Evolutionary conservation across 92 coral and sea anemone genomes (phyloP), one percentile per base, ranked within the genome.

Genomic region (Zoanthus sociatus): DNA sequence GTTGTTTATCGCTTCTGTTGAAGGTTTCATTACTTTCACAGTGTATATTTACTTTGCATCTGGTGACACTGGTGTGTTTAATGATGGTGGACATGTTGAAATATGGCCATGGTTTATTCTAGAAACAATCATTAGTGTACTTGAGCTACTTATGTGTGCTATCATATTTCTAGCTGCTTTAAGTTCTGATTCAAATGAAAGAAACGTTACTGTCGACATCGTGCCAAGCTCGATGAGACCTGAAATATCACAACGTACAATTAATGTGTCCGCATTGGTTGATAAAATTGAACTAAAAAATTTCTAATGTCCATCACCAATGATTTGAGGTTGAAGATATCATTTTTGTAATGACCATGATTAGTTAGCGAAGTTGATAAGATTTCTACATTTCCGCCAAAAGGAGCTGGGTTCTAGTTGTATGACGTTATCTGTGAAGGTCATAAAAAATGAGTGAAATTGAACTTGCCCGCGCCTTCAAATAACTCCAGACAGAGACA

Each of bases 71-170:
- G 88, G 86, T n/a, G 86, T 87, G 56, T 76, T 93, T 69, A 44
- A 77, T 47, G 63, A 72, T 0, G 16, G 33, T 4, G 54, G 50
- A 26, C 47, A 26, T 32, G 76, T 78, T 13, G 77, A 70, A 50
- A 37, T 74, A 13, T 94, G 95, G 98, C 50, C 78, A 6, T 87
- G 93, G 87, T 94, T 88, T 64, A 84, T 77, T 5, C 26, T 84
- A 11, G 69, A 86, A 33, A 86, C 92, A 14, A 73, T 84, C 20
- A 50, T 56, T n/a, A 50, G 72, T n/a, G 12, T 86, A 21, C 74
- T 90, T 77, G 93, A 94, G 48, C 58, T 91, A 15, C 15, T 88
- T 7, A 85, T 89, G 60, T 77, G 82, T 37, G 61, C 78, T 32
- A 73, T 90, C 32, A 94, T 92, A 10, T 85, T 89, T 66, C 54